A percentile compares a stretch with the other conserved stretches of the same genome.
Evolutionary conservation across 2,888 invertebrate species (phyloP).

Genomic region (Callosobruchus maculatus): DNA sequence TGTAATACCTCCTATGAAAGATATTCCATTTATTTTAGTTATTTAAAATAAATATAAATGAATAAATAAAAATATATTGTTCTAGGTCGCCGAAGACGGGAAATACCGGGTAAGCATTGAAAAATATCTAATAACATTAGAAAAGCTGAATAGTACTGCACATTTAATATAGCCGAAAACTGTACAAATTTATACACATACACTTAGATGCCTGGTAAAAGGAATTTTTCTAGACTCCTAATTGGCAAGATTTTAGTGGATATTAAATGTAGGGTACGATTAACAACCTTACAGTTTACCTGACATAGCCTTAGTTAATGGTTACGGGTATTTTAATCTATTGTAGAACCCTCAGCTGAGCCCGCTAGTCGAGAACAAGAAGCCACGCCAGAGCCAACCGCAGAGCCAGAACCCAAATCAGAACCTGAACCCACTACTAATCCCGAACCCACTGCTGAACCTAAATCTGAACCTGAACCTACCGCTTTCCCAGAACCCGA

Average conservation of each 20-base stretch:
- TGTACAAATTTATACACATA: neutral
- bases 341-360: conserved; percentile 35
- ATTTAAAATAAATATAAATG: no score
- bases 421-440: conserved; percentile 43
- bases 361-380: conserved; percentile 39
- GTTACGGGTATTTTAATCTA: conserved; percentile 40
- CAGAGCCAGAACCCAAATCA: conserved; percentile 44
- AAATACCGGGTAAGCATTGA: conserved; percentile 6
- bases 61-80: no score
- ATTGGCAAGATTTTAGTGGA: neutral
- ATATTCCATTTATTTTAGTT: no score
- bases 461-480: conserved; percentile 37
- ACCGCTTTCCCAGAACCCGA: conserved; percentile 39
- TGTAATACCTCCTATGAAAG: no score
- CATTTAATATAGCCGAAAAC: conserved; percentile 9
- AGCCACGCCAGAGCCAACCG: conserved; percentile 48
- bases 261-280: neutral
- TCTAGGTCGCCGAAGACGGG: conserved; percentile 10
- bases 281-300: neutral
- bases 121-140: neutral
- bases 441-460: conserved; percentile 47
- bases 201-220: conserved; percentile 6
- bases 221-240: neutral
- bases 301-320: conserved; percentile 9
- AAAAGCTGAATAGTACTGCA: conserved; percentile 14